These are phyloP conservation scores for Corythoichthys haematopterus DNA, from an alignment of 2,113 vertebrate species.

Conservation along the genomic window DNA sequence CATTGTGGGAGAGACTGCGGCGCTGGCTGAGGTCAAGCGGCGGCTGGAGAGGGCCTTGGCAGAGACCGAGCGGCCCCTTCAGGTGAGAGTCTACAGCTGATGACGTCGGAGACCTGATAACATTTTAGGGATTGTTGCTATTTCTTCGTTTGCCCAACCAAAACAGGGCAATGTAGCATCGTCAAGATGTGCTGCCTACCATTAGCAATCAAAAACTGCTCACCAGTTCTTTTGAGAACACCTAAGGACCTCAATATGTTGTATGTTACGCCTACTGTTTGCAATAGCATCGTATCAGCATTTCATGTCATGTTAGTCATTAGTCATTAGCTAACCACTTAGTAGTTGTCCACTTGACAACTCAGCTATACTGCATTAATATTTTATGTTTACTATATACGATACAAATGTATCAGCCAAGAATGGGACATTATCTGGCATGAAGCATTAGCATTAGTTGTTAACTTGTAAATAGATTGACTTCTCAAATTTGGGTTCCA, in stretches of 20 bases:
- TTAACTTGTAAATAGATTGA: background rate
- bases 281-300: background rate
- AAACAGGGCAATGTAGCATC: background rate
- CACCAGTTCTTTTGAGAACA: background rate
- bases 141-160: background rate
- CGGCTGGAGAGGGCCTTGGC: slow-evolving; percentile 84
- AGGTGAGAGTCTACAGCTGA: slow-evolving; percentile 66
- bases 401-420: too few species aligned
- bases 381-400: too few species aligned
- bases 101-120: slow-evolving; percentile 55
- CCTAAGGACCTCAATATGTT: too few species aligned
- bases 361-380: too few species aligned
- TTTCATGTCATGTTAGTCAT: too few species aligned
- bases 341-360: background rate
- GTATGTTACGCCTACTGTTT: too few species aligned
- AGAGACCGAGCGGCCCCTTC: slow-evolving; percentile 83
- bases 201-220: background rate
- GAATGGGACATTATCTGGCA: too few species aligned
- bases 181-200: background rate
- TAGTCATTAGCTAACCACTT: background rate
- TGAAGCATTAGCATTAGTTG: too few species aligned
- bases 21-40: slow-evolving; percentile 78
- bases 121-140: background rate
- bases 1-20: slow-evolving; percentile 84
- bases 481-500: background rate